These are phyloP conservation scores for Strigamia crassipes DNA, from an alignment of 2,888 invertebrate species.

Conservation along the genomic window DNA sequence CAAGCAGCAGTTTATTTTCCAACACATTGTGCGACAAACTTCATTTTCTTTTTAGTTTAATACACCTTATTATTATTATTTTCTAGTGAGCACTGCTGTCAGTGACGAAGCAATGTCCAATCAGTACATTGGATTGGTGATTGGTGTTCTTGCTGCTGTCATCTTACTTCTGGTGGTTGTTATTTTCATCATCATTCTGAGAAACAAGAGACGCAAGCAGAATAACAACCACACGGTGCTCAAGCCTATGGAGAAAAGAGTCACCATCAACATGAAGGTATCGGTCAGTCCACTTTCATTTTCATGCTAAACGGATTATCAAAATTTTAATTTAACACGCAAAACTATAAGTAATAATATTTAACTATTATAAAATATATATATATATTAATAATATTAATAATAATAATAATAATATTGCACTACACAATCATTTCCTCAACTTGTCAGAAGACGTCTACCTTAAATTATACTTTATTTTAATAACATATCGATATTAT, in stretches of 20 bases:
- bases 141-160: conserved; percentile 75
- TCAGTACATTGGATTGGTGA: conserved; percentile 74
- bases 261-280: conserved; percentile 72
- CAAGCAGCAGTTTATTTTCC: conserved; percentile 1
- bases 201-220: conserved; percentile 71
- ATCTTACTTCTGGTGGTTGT: conserved; percentile 73
- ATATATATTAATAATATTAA: conserved; percentile 1
- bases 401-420: conserved; percentile 17
- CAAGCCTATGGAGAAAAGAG: conserved; percentile 66
- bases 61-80: conserved; percentile 18
- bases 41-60: conserved; percentile 1
- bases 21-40: neutral
- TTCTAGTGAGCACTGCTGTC: conserved; percentile 52
- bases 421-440: conserved; percentile 32
- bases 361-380: neutral
- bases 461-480: neutral
- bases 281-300: conserved; percentile 46
- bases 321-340: conserved; percentile 9
- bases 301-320: conserved; percentile 41
- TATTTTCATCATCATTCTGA: conserved; percentile 72
- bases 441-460: conserved; percentile 12
- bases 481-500: neutral
- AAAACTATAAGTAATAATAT: neutral
- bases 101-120: conserved; percentile 62
- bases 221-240: conserved; percentile 58